phyloP scores from a whole-genome alignment of 2,888 invertebrate genomes.

The Mylabris sibirica region DNA sequence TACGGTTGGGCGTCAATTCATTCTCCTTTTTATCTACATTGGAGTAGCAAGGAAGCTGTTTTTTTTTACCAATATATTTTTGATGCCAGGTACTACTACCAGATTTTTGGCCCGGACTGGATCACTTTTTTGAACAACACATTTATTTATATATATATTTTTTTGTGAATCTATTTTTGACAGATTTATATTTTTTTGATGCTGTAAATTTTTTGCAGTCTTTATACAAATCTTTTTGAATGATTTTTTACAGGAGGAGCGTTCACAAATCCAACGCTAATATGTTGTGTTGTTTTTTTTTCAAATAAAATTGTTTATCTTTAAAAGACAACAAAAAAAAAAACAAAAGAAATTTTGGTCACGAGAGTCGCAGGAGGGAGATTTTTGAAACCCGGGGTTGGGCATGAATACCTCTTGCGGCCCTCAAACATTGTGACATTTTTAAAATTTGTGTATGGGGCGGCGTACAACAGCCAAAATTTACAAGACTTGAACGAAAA shows the following conservation, averaged over 20 bases:
- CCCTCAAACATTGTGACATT: conserved; percentile 78
- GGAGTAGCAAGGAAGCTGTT: conserved; percentile 61
- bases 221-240: conserved; percentile 55
- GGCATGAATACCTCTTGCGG: conserved; percentile 58
- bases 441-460: conserved; percentile 85
- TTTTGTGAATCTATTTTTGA: conserved; percentile 40
- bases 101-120: conserved; percentile 52
- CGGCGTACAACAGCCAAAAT: conserved; percentile 69
- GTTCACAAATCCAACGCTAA: conserved; percentile 41
- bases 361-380: conserved; percentile 58
- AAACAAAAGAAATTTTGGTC: conserved; percentile 57
- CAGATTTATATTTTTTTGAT: conserved; percentile 51
- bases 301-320: neutral
- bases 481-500: conserved; percentile 12
- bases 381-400: conserved; percentile 61
- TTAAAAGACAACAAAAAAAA: too few species aligned
- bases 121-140: conserved; percentile 31
- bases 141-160: neutral
- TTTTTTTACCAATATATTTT: conserved; percentile 48
- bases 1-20: conserved; percentile 7
- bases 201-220: conserved; percentile 45
- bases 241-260: conserved; percentile 61
- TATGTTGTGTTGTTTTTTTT: conserved; percentile 33
- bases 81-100: conserved; percentile 57
- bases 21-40: conserved; percentile 43